phyloP scores from a whole-genome alignment of 2,113 vertebrate species.

The Perccottus glenii region DNA sequence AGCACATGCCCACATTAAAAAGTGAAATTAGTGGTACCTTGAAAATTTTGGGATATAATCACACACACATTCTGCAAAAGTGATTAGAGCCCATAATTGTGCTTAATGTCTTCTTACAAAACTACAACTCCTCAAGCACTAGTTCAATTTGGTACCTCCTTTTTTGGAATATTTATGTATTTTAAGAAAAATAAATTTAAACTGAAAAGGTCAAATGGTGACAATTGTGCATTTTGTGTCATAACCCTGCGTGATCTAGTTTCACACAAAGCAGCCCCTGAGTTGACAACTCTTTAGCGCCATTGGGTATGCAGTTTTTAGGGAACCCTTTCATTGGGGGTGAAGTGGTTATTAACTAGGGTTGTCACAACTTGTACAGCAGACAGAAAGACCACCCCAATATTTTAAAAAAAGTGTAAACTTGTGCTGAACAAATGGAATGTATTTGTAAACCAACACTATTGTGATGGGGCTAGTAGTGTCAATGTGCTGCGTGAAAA shows the following conservation, averaged over 20 bases:
- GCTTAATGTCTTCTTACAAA: constrained; percentile 66
- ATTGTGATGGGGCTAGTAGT: constrained; percentile 52
- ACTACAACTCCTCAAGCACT: constrained; percentile 49
- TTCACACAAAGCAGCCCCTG: constrained; percentile 68
- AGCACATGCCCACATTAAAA: constrained; percentile 77
- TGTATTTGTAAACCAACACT: constrained; percentile 76
- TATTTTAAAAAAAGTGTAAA: constrained; percentile 67
- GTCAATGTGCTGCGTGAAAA: constrained; percentile 47
- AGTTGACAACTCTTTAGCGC: constrained; percentile 74
- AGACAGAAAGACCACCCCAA: constrained; percentile 51
- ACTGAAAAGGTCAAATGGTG: constrained; percentile 56
- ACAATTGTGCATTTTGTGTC: constrained; percentile 69
- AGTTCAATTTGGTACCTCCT: constrained; percentile 65
- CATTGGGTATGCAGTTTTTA: constrained; percentile 64
- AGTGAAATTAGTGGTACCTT: constrained; percentile 71
- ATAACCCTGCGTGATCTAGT: constrained; percentile 51
- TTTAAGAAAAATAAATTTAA: constrained; percentile 38
- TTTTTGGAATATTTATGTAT: constrained; percentile 49
- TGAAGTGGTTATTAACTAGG: constrained; percentile 57
- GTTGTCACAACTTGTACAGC: constrained; percentile 35
- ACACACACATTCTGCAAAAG: constrained; percentile 66
- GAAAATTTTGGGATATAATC: constrained; percentile 54
- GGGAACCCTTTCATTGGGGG: constrained; percentile 56
- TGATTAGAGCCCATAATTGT: constrained; percentile 68
- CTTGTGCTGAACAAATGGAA: constrained; percentile 75